These are phyloP conservation scores for Mesitornis unicolor DNA, from an alignment of 2,113 vertebrate species.

Conservation along the genomic window DNA sequence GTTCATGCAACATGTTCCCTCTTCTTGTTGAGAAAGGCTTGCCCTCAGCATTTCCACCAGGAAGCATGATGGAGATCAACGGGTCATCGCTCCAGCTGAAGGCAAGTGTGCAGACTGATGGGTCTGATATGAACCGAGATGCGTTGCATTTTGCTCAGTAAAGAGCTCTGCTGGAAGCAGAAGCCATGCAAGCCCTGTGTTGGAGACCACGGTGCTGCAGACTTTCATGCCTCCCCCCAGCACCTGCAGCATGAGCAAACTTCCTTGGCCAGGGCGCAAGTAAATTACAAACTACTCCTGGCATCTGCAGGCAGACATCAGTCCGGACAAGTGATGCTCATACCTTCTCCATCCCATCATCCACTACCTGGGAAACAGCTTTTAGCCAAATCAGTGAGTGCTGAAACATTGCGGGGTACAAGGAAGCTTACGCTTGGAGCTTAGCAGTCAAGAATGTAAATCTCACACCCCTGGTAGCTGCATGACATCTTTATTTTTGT, in stretches of 20 bases:
- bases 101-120: neutral
- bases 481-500: constrained; percentile 67
- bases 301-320: neutral
- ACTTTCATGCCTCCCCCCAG: neutral
- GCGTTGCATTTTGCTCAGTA: neutral
- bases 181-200: rapidly evolving
- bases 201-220: neutral
- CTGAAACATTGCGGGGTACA: neutral
- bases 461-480: neutral
- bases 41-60: neutral
- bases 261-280: neutral
- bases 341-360: neutral
- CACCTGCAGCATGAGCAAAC: neutral
- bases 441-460: neutral
- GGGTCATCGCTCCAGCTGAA: neutral
- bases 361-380: neutral
- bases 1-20: neutral
- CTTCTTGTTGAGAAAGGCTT: neutral
- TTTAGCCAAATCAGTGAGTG: neutral
- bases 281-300: neutral
- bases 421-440: neutral
- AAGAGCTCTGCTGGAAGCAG: neutral
- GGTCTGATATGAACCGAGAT: neutral
- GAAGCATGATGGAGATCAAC: too few species aligned
- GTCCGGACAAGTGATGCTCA: rapidly evolving